phyloP scores from a whole-genome alignment of 2,888 invertebrate genomes.

The Encarsia formosa region DNA sequence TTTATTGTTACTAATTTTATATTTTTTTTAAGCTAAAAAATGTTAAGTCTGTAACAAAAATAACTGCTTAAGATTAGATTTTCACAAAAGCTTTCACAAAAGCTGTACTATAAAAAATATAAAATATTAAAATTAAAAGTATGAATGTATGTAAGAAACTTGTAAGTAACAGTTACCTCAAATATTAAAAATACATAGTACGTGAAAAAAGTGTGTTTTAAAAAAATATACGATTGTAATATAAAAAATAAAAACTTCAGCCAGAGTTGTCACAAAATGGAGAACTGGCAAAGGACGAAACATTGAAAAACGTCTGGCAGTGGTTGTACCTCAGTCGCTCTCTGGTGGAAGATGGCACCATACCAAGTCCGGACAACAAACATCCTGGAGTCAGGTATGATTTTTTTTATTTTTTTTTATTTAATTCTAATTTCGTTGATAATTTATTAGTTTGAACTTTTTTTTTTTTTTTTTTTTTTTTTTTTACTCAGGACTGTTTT shows the following conservation, averaged over 20 bases:
- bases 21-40: too few species aligned
- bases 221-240: too few species aligned
- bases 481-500: slow-evolving; percentile 51
- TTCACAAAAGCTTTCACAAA: too few species aligned
- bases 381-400: slow-evolving; percentile 60
- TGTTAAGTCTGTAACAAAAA: too few species aligned
- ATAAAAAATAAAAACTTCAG: slow-evolving; percentile 52
- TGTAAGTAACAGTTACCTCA: too few species aligned
- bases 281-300: slow-evolving; percentile 69
- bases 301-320: slow-evolving; percentile 77
- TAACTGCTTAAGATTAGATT: too few species aligned
- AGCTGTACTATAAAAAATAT: too few species aligned
- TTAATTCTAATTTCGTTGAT: not conserved
- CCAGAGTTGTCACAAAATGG: slow-evolving; percentile 76
- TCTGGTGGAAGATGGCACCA: slow-evolving; percentile 64
- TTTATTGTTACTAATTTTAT: too few species aligned
- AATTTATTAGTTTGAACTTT: not conserved
- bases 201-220: too few species aligned
- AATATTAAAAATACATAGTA: too few species aligned
- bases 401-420: not conserved
- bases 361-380: slow-evolving; percentile 57
- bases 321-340: slow-evolving; percentile 72
- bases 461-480: not conserved
- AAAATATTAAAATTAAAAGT: too few species aligned
- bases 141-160: too few species aligned